These are phyloP conservation scores for Lytechinus pictus DNA, from an alignment of 35 echinoderm and acorn worm species.

Conservation along the genomic window DNA sequence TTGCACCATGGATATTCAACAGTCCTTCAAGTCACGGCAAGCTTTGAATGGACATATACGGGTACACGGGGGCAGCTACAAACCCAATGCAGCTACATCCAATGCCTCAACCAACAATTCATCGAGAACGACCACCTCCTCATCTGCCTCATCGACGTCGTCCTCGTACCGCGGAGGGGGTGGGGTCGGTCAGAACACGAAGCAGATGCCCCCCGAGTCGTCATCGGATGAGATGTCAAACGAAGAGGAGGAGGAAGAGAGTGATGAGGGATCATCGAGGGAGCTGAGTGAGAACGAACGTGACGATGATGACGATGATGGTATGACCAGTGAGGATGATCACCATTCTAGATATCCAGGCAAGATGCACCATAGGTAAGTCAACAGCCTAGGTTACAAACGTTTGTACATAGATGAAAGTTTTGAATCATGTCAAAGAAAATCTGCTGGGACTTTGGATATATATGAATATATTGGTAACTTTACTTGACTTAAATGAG, in stretches of 20 bases:
- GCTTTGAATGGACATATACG: slow-evolving; percentile 96
- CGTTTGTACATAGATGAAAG: too few species aligned
- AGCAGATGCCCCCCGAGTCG: slow-evolving; percentile 27
- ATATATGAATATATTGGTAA: too few species aligned
- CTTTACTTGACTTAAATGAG: too few species aligned
- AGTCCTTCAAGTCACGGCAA: slow-evolving; percentile 95
- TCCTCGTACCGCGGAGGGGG: slow-evolving; percentile 40
- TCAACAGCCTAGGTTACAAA: neutral
- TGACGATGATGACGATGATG: slow-evolving; percentile 20
- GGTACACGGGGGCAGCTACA: slow-evolving; percentile 93
- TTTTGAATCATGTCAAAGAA: too few species aligned
- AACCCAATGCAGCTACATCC: slow-evolving; percentile 34
- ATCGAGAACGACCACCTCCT: neutral
- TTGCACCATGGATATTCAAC: neutral
- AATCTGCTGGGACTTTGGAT: too few species aligned
- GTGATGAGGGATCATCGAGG: slow-evolving; percentile 30
- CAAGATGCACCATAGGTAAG: slow-evolving; percentile 95
- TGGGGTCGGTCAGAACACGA: slow-evolving; percentile 27
- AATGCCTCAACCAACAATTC: neutral
- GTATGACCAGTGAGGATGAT: slow-evolving; percentile 15
- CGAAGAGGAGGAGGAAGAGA: slow-evolving; percentile 42
- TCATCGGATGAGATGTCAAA: slow-evolving; percentile 61
- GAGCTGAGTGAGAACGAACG: slow-evolving; percentile 20
- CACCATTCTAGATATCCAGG: slow-evolving; percentile 61
- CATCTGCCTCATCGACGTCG: neutral